phyloP scores from a whole-genome alignment of 1,140 invertebrate species.

The Pseudomyrmex cubaensis region DNA sequence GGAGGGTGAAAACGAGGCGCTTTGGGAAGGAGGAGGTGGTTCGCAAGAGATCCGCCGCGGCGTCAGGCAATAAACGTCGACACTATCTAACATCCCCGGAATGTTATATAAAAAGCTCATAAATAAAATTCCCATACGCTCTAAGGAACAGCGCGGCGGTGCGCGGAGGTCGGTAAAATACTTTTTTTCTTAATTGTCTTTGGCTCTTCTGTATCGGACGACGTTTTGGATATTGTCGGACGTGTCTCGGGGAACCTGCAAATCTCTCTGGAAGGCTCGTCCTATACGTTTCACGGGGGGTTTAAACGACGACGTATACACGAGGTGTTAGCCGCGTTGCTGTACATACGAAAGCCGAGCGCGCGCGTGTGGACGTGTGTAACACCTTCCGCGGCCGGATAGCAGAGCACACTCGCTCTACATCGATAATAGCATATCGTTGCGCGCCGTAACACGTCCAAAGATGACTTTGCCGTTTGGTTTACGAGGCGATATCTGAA shows the following conservation, averaged over 20 bases:
- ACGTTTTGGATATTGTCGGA: conserved; percentile 28
- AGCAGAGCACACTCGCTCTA: conserved; percentile 11
- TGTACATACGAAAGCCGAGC: neutral
- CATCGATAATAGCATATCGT: conserved; percentile 54
- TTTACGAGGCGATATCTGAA: conserved; percentile 40
- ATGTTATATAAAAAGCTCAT: conserved; percentile 76
- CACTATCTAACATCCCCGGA: conserved; percentile 67
- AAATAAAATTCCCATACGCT: conserved; percentile 78
- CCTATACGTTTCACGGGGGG: conserved; percentile 43
- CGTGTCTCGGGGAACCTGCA: neutral
- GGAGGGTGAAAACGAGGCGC: conserved; percentile 56
- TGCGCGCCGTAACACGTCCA: conserved; percentile 10
- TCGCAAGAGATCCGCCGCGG: conserved; percentile 22
- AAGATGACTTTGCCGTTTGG: conserved; percentile 40
- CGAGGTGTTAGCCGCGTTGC: neutral
- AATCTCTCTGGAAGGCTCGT: conserved; percentile 13
- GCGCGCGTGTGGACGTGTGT: conserved; percentile 10
- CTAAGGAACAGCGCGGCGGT: conserved; percentile 1
- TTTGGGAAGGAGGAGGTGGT: conserved; percentile 33
- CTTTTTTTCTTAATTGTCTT: conserved; percentile 72
- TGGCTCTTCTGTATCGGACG: neutral
- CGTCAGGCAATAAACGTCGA: conserved; percentile 73
- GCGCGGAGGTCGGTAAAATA: neutral
- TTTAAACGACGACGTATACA: neutral
- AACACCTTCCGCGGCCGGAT: conserved; percentile 37